Conservation (phyloP, 2,113 vertebrate genomes). For the Brachyistius frenatus region DNA sequence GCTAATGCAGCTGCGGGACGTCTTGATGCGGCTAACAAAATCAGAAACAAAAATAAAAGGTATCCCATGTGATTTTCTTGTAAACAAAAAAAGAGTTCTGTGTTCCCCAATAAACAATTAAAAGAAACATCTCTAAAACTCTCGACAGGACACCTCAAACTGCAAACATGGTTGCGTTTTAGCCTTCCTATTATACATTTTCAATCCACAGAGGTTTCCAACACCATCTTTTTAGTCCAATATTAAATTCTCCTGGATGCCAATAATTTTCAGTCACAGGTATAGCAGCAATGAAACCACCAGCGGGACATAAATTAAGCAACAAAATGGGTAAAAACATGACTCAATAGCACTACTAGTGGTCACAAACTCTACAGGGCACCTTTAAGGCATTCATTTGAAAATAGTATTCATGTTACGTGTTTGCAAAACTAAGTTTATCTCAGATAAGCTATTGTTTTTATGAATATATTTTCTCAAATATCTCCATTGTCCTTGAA, state of each 20-base stretch:
- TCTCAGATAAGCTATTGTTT: neutral
- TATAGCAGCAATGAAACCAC: neutral
- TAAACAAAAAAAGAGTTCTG: neutral
- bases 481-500: neutral
- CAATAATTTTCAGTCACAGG: neutral
- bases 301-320: neutral
- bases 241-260: neutral
- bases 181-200: neutral
- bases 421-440: neutral
- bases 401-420: neutral
- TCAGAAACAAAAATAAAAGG: no score
- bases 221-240: neutral
- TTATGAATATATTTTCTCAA: neutral
- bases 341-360: neutral
- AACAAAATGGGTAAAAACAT: neutral
- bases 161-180: neutral
- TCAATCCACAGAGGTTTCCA: neutral
- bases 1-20: neutral
- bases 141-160: neutral
- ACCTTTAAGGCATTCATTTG: neutral
- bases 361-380: neutral
- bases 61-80: no score
- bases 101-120: neutral
- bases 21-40: no score
- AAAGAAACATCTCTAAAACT: neutral